Evolutionary conservation across 2,888 invertebrate genomes (phyloP).

Genomic region (Holacanthella duospinosa): DNA sequence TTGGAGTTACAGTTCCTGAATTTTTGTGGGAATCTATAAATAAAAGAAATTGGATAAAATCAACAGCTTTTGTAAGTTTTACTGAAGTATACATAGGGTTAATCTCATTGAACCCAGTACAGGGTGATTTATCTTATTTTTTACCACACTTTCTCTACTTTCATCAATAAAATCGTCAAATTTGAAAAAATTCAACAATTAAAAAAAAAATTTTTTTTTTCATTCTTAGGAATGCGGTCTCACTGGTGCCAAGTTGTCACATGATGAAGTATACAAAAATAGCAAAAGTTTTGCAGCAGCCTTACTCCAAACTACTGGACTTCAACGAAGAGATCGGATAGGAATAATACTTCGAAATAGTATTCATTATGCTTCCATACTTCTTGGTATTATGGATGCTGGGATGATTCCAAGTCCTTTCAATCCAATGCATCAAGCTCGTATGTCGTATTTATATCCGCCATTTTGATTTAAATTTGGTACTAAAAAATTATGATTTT

Average conservation of each 20-base stretch:
- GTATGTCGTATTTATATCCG: conserved; percentile 38
- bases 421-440: conserved; percentile 35
- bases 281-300: conserved; percentile 35
- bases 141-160: no score
- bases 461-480: conserved; percentile 14
- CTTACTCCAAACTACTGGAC: conserved; percentile 24
- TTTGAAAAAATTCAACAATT: no score
- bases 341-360: conserved; percentile 37
- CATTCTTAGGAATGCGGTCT: conserved; percentile 25
- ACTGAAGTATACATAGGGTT: no score
- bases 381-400: conserved; percentile 25
- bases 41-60: neutral
- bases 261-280: conserved; percentile 20
- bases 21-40: neutral
- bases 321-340: conserved; percentile 30
- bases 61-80: neutral
- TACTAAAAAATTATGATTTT: no score
- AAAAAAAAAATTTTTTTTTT: neutral
- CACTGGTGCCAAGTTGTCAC: conserved; percentile 27
- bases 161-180: no score
- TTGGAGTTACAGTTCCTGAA: neutral
- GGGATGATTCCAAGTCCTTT: conserved; percentile 34
- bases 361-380: conserved; percentile 36
- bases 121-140: no score
- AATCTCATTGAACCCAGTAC: no score